A percentile compares a stretch with the other conserved stretches of the same genome.
phyloP scores from a whole-genome alignment of 2,113 vertebrate species.

The Manacus vitellinus region DNA sequence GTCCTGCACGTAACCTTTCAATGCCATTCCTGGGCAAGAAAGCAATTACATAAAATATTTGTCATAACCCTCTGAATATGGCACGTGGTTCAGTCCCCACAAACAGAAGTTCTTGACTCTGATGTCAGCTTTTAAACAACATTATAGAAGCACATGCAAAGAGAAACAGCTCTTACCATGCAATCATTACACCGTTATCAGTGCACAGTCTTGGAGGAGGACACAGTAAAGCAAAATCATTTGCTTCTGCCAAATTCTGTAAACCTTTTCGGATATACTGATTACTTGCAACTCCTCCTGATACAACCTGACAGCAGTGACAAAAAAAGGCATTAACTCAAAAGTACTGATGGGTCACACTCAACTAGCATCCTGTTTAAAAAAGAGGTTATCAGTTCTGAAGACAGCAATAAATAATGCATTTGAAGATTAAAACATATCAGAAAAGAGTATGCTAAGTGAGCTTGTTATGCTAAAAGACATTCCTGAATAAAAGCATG shows the following conservation, averaged over 20 bases:
- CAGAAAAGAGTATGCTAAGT: not conserved
- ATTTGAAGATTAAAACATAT: not conserved
- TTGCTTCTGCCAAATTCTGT: conserved; percentile 77
- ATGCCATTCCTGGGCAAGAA: conserved; percentile 88
- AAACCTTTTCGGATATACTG: conserved; percentile 84
- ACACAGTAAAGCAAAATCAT: conserved; percentile 81
- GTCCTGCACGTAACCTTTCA: conserved; percentile 84
- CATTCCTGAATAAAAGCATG: not conserved
- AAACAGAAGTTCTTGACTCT: not conserved
- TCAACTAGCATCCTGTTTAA: not conserved
- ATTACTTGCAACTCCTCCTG: conserved; percentile 97
- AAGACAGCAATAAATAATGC: not conserved
- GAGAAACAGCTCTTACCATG: conserved; percentile 80
- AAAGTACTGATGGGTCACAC: not conserved
- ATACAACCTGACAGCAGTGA: conserved; percentile 80
- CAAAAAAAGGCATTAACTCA: not conserved
- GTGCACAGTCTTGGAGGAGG: conserved; percentile 91
- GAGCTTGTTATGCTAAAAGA: not conserved
- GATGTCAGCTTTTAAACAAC: not conserved
- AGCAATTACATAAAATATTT: not conserved
- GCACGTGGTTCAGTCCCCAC: not conserved
- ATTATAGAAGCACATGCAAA: not conserved
- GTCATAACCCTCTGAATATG: rapidly evolving
- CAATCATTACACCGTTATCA: conserved; percentile 96
- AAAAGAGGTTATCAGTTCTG: not conserved